These are phyloP conservation scores for Orthosia cruda DNA, from an alignment of 2,888 invertebrate species.

Conservation along the genomic window DNA sequence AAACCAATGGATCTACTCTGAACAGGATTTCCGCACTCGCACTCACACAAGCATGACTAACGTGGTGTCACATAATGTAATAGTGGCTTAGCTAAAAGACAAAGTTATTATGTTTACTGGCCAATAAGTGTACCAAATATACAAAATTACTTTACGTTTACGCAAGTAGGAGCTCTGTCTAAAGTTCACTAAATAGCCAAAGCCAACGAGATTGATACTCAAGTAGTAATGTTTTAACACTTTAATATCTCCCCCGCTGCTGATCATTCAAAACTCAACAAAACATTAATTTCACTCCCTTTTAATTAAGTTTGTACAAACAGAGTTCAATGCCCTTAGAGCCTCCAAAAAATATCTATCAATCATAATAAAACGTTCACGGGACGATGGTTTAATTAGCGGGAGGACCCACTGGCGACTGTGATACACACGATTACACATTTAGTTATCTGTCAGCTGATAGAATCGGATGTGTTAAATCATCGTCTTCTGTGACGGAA, in stretches of 20 bases:
- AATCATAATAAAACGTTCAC: constrained; percentile 72
- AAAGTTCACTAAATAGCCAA: not conserved
- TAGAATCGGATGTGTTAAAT: constrained; percentile 61
- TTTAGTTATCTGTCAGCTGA: constrained; percentile 55
- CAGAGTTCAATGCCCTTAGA: constrained; percentile 48
- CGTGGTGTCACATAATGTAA: too few species aligned
- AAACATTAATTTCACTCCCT: not conserved
- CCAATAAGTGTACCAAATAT: not conserved
- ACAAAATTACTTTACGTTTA: not conserved
- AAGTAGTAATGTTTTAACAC: not conserved
- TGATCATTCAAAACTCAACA: constrained; percentile 8
- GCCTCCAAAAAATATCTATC: constrained; percentile 66
- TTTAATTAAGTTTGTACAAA: constrained; percentile 41
- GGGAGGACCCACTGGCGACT: constrained; percentile 53
- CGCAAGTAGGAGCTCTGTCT: not conserved
- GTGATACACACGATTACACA: constrained; percentile 61
- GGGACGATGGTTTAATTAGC: constrained; percentile 60
- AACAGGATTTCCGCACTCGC: too few species aligned
- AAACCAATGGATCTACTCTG: too few species aligned
- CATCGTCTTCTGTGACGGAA: constrained; percentile 44
- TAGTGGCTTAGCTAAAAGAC: too few species aligned
- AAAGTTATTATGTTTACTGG: not conserved
- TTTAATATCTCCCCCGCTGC: not conserved
- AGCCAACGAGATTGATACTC: too few species aligned
- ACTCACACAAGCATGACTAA: too few species aligned